Evolutionary conservation across 2,797 vertebrate species (phyloP), one percentile per base, ranked within the genome.

Genomic region (Iguana delicatissima): DNA sequence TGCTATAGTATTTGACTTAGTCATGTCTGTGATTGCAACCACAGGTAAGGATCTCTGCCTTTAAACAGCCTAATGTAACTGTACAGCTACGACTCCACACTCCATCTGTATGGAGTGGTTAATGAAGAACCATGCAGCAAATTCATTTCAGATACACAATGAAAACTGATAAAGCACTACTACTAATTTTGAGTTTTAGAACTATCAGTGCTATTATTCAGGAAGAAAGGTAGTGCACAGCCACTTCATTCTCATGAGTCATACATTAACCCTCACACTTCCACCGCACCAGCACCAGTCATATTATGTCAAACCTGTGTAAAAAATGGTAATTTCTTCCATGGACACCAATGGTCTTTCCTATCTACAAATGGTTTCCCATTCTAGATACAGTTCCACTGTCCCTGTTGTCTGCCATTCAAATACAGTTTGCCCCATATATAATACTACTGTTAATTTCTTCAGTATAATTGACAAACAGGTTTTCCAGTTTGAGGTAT

Each of bases 391-490:
- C 2, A 77, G 16, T 73, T 57, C 20, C 20, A 9, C 8, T 18
- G 50, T 82, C 50, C 52, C 52, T 89, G 52, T 55, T 74, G 2
- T 74, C 6, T 74, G 26, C 5, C 38, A 6, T 67, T 6, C 57
- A 13, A 12, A 18, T 55, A 6, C 0, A 62, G 38, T 74, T 57
- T 24, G n/a, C 35, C n/a, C 24, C 59, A 38, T 42, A 29, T 59
- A 72, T 50, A 20, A 7, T 13, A 73, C 14, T 83, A 52, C 42
- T 46, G 42, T 13, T 89, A 26, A 74, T 59, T 82, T 73, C 67
- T 83, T 76, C 69, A 57, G 24, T 77, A 82, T 64, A 92, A 90
- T 74, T 91, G 83, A 80, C 32, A 76, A 32, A 29, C 29, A 32
- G 69, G 85, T 35, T 55, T 80, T 93, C 84, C 80, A 79, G 20